Evolutionary conservation across 2,797 vertebrate species (phyloP).

Genomic region (Pampus argenteus): DNA sequence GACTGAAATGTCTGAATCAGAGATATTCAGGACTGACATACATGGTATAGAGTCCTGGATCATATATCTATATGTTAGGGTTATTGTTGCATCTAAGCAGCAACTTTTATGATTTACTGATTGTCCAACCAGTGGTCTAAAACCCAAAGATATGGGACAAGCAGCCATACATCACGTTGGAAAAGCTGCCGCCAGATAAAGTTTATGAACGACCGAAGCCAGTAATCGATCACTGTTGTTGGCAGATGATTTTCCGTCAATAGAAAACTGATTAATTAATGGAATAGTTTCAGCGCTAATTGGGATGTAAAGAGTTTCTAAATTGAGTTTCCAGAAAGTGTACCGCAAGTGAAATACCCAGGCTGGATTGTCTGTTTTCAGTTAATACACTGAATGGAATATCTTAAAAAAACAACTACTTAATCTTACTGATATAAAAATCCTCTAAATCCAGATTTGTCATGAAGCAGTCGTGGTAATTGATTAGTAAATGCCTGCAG

Average conservation of each 20-base stretch:
- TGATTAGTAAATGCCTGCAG: conserved; percentile 8
- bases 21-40: background rate
- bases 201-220: background rate
- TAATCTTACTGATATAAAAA: background rate
- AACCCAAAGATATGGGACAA: background rate
- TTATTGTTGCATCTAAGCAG: too few species aligned
- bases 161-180: too few species aligned
- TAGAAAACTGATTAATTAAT: too few species aligned
- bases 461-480: background rate
- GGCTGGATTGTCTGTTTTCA: background rate
- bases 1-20: too few species aligned
- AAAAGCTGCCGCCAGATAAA: background rate
- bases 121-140: background rate
- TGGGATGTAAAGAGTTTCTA: background rate
- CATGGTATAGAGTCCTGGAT: background rate
- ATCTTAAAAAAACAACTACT: background rate
- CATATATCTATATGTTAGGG: too few species aligned
- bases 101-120: background rate
- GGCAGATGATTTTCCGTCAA: background rate
- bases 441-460: background rate
- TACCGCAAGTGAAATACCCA: background rate
- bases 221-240: background rate
- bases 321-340: too few species aligned
- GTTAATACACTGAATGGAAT: background rate
- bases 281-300: background rate